Evolutionary conservation across 2,797 vertebrate genomes (phyloP).

Genomic region (Mormyrops boulengeri): DNA sequence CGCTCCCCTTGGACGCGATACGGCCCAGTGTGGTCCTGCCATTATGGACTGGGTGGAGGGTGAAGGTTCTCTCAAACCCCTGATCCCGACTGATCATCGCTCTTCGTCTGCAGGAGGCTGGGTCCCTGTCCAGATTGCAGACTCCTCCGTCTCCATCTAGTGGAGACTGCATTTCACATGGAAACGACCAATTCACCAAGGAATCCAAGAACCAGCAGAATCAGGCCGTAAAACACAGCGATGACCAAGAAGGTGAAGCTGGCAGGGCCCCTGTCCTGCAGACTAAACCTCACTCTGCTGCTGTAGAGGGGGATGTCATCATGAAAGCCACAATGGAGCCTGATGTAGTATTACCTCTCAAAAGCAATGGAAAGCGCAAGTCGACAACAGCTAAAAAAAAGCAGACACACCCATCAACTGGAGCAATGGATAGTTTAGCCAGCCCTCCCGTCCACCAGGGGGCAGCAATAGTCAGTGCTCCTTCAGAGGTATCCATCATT

Average conservation of each 20-base stretch:
- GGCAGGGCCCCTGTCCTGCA: constrained; percentile 16
- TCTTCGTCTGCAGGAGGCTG: constrained; percentile 37
- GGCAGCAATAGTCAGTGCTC: constrained; percentile 36
- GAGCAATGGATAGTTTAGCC: background rate
- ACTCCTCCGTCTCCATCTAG: background rate
- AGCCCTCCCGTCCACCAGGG: constrained; percentile 15
- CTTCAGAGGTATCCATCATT: constrained; percentile 56
- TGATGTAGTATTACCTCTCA: constrained; percentile 3
- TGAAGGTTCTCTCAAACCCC: constrained; percentile 6
- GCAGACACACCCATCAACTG: background rate
- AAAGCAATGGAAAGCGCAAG: constrained; percentile 36
- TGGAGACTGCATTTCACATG: constrained; percentile 23
- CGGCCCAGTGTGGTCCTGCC: background rate
- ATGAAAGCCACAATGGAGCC: constrained; percentile 20
- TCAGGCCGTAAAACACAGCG: constrained; percentile 33
- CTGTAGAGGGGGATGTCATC: constrained; percentile 45
- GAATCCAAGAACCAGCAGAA: constrained; percentile 49
- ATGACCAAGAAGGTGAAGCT: constrained; percentile 19
- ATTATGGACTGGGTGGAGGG: background rate
- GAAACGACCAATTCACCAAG: constrained; percentile 42
- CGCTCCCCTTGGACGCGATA: background rate
- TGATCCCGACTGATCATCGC: background rate
- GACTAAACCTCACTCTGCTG: constrained; percentile 19
- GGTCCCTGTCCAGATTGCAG: background rate
- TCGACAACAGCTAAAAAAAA: constrained; percentile 23